Conservation (phyloP, 2,888 invertebrate species). For the Heteromyza rotundicornis region DNA sequence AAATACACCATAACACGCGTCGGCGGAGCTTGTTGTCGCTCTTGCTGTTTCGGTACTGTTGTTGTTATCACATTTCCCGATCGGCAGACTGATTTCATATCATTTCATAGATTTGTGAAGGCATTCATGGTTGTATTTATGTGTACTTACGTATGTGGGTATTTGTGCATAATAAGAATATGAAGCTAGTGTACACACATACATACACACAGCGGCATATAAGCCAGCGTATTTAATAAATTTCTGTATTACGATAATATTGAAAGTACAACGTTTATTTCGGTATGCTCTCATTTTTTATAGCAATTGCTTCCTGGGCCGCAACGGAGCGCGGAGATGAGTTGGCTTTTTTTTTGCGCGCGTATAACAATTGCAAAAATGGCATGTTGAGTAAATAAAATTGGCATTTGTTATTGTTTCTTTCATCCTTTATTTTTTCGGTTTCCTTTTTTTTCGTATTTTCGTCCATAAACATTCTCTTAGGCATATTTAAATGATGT, state of each 20-base stretch:
- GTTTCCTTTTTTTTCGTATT: too few species aligned
- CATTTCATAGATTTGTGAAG: not conserved
- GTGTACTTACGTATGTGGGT: not conserved
- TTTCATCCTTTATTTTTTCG: too few species aligned
- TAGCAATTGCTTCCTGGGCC: too few species aligned
- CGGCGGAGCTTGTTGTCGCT: not conserved
- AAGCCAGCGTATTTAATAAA: not conserved
- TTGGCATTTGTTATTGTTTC: constrained; percentile 41
- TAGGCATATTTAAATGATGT: too few species aligned
- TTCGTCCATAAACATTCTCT: too few species aligned
- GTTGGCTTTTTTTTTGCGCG: too few species aligned
- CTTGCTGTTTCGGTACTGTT: not conserved
- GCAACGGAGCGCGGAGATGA: too few species aligned
- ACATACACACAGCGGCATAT: not conserved
- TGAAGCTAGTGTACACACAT: not conserved
- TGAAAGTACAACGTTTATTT: not conserved
- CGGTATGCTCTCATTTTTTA: not conserved
- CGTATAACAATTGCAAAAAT: constrained; percentile 30
- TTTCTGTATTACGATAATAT: not conserved
- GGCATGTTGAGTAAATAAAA: constrained; percentile 50
- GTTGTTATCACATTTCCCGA: constrained; percentile 4
- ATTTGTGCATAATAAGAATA: not conserved
- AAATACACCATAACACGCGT: too few species aligned
- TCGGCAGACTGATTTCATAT: constrained; percentile 1
- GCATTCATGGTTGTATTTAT: not conserved